Conservation (phyloP, 2,888 invertebrate species). For the Cantharis nigra region DNA sequence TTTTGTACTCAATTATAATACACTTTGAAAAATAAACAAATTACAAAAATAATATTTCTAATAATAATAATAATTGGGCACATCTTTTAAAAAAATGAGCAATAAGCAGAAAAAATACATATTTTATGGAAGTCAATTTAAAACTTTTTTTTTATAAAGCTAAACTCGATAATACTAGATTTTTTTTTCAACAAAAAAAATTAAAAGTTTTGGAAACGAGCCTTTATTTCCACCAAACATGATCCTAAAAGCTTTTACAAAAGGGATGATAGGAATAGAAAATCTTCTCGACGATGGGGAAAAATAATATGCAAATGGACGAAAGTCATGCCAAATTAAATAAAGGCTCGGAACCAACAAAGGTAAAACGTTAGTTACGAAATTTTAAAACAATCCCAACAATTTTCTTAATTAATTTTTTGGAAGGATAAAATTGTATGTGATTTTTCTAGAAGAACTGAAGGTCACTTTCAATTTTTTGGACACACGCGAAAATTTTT, state of each 20-base stretch:
- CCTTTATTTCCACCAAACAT: too few species aligned
- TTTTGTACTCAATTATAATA: conserved; percentile 23
- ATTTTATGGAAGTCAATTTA: background rate
- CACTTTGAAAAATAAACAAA: background rate
- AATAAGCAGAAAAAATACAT: background rate
- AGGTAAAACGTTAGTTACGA: background rate
- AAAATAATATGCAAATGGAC: too few species aligned
- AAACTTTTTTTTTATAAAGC: background rate
- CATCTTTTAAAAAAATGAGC: background rate
- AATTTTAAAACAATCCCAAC: conserved; percentile 1
- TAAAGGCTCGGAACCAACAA: too few species aligned
- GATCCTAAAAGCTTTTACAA: too few species aligned
- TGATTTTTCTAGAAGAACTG: background rate
- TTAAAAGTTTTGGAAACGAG: background rate
- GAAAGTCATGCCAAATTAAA: too few species aligned
- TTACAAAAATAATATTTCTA: background rate
- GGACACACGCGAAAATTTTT: background rate
- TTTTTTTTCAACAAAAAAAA: background rate
- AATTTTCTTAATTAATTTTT: background rate
- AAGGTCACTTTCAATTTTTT: background rate
- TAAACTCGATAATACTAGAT: background rate
- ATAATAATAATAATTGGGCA: background rate
- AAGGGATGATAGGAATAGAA: too few species aligned
- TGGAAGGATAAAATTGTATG: background rate
- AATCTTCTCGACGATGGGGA: too few species aligned